Base-by-base conservation (phyloP, 53 echinoderm and acorn worm genomes). In the Actinopyga echinites region DNA sequence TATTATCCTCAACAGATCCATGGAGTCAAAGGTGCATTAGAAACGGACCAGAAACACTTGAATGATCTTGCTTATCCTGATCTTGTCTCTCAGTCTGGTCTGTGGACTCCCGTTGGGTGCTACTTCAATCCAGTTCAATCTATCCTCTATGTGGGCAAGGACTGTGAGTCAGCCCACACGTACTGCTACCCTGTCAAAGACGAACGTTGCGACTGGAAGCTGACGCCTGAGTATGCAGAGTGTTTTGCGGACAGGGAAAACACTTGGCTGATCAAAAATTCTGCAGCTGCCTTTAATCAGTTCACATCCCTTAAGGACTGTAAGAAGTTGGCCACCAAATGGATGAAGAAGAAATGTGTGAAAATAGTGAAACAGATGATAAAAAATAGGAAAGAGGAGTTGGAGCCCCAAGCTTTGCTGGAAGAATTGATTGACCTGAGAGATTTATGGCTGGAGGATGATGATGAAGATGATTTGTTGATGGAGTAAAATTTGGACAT, bases 271-370 rank as follows among this genome's bases (percentile, higher is more conserved):
- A 83, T 54, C 21, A 15, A 17, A 6, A 57, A 54, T 29, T 55
- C 79, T 5, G 83, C 83, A 45, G 75, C 75, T 8, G 75, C 75
- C 30, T 2, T 54, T 1, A 75, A 54, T 29, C 61, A 61, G 36
- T 86, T 13, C 5, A 86, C 86, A 25, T 45, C 65, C 9, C 35
- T 77, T 13, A 77, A 81, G 22, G 77, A 88, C 42, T 88, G 88
- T 57, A 55, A n/a, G 3, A 58, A 19, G 21, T 28, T 65, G 44
- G 9, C 20, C 43, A 67, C 30, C 59, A 88, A 66, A 58, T 56
- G 54, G 30, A 33, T 37, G 31, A 66, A 67, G 56, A 77, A 42
- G 65, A 64, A 57, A 40, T 88, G 88, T 67, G 13, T 66, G 32
- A 88, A 57, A 30, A 56, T 30, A 2, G 78, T 45, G 32, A 83